Evolutionary conservation across 2,888 invertebrate species (phyloP).

Genomic region (Lasioglossum malachurum): DNA sequence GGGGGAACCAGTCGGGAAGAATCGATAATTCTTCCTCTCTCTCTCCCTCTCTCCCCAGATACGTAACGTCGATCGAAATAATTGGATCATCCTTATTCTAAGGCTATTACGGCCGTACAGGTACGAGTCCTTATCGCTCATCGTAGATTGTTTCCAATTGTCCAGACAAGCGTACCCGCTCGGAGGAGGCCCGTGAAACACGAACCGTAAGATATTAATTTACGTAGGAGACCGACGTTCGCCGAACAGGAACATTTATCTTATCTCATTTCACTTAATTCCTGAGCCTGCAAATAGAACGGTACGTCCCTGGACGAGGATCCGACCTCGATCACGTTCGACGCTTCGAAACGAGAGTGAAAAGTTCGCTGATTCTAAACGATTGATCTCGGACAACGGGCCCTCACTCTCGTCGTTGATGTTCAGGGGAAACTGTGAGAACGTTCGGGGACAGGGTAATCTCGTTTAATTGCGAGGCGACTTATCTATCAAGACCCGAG

Average conservation of each 20-base stretch:
- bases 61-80: conserved; percentile 62
- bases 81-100: conserved; percentile 67
- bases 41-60: conserved; percentile 24
- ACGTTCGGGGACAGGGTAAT: not conserved
- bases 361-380: not conserved
- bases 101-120: conserved; percentile 53
- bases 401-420: not conserved
- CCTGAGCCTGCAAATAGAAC: conserved; percentile 36
- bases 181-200: conserved; percentile 20
- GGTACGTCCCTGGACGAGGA: conserved; percentile 11
- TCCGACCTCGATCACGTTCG: conserved; percentile 28
- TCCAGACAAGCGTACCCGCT: conserved; percentile 44
- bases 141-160: conserved; percentile 64
- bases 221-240: conserved; percentile 37
- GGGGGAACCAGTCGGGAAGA: conserved; percentile 36
- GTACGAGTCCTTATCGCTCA: conserved; percentile 55
- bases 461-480: not conserved
- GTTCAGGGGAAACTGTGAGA: not conserved
- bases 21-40: conserved; percentile 57
- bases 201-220: conserved; percentile 55
- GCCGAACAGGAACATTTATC: conserved; percentile 38
- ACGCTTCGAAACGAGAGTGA: conserved; percentile 1
- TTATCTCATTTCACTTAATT: conserved; percentile 55
- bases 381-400: not conserved
- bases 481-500: not conserved